A percentile compares a stretch with the other conserved stretches of the same genome.
phyloP scores from a whole-genome alignment of 92 coral and sea anemone species.

The Epizoanthus rinbou region DNA sequence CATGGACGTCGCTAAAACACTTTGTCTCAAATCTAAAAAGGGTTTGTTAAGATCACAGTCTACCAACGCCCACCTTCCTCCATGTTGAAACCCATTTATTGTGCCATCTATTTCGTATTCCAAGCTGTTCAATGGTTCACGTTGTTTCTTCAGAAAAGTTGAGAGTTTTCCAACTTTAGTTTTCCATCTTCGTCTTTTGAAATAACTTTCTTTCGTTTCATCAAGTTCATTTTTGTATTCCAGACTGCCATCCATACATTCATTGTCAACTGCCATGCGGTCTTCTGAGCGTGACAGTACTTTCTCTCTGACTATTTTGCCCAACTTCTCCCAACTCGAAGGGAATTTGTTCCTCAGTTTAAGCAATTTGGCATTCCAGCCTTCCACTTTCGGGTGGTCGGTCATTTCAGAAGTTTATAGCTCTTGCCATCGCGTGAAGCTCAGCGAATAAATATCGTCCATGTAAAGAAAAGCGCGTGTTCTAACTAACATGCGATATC shows the following conservation, averaged over 20 bases:
- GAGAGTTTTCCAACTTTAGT: not conserved
- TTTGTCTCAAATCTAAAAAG: not conserved
- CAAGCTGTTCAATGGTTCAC: not conserved
- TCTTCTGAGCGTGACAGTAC: not conserved
- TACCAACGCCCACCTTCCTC: not conserved
- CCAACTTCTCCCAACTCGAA: slow-evolving; percentile 17
- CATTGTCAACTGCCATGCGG: not conserved
- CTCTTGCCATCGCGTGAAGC: no score
- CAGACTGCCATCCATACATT: not conserved
- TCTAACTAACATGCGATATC: no score
- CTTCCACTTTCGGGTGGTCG: not conserved
- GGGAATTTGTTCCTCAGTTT: not conserved
- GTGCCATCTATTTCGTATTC: not conserved
- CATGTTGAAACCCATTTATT: not conserved
- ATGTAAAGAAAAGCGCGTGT: not conserved
- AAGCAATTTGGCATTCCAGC: not conserved
- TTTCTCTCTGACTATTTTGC: not conserved
- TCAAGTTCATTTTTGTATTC: not conserved
- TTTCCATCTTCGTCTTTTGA: no score
- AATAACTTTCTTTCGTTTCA: not conserved
- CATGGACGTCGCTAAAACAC: not conserved
- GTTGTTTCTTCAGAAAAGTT: not conserved
- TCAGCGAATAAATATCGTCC: not conserved
- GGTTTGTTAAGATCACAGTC: not conserved
- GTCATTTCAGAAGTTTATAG: not conserved